Evolutionary conservation across 2,797 vertebrate species (phyloP), one percentile per base, ranked within the genome.

Genomic region (Pachyuromys duprasi): DNA sequence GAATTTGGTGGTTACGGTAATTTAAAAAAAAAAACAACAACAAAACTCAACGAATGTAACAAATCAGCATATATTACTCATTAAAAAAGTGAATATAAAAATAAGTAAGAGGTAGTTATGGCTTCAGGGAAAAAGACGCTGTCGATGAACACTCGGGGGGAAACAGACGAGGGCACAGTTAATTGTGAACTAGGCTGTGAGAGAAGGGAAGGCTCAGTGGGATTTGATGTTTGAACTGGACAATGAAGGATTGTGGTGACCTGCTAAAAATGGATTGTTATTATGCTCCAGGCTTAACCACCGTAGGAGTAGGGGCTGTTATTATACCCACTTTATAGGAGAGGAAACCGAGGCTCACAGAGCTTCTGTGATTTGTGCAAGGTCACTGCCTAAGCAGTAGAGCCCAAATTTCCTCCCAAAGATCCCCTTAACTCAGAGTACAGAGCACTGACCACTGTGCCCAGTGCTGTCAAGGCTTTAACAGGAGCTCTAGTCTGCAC

Each of bases 291-390:
- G 55, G 36, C 17, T 86, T 39, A 86, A 80, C 36, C 53, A 49
- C n/a, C 33, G 9, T 65, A 45, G 63, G 24, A 81, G 42, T n/a
- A 62, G 49, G 91, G 53, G 22, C 28, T 96, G 31, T 91, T 83
- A 86, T 95, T 92, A 92, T 81, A 67, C 36, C 24, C 53, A 83
- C 53, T 96, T 93, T 95, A 93, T 94, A 57, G 92, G 93, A 87
- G 86, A 90, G 63, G 86, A 90, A 96, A 95, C 93, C 17, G 90
- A 97, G 84, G 89, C 74, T 90, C n/a, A 80, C 62, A 67, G 88
- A 69, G 62, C 88, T 91, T 86, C 39, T 55, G 18, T 15, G 26
- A 55, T 75, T 67, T 93, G 76, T 42, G 62, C 7, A 92, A 91
- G 78, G 67, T 75, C 70, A 89, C 24, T 28, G 1, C 63, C 55